Evolutionary conservation across 2,888 invertebrate species (phyloP).

Genomic region (Oasisia sp.): DNA sequence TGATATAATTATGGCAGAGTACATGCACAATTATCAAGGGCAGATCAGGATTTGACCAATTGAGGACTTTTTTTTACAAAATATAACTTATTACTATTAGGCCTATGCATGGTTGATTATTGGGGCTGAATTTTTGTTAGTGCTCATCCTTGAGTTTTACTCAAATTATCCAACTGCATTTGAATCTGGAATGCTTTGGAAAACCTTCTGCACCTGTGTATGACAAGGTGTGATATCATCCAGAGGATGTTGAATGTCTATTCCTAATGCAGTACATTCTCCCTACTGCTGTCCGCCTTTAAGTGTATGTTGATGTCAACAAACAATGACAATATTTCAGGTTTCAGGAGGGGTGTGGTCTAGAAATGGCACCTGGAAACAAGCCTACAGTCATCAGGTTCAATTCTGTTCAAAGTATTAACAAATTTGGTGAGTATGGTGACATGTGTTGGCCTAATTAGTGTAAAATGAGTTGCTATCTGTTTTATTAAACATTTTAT

Average conservation of each 20-base stretch:
- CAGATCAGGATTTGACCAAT: too few relatives aligned
- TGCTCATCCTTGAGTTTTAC: too few relatives aligned
- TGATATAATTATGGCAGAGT: too few relatives aligned
- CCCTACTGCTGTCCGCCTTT: not conserved
- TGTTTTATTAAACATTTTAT: not conserved
- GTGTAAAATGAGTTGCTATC: not conserved
- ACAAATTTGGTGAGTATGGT: conserved; percentile 35
- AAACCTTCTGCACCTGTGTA: not conserved
- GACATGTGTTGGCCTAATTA: not conserved
- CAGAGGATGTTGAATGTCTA: too few relatives aligned
- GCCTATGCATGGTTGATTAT: too few relatives aligned
- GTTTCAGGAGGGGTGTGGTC: conserved; percentile 29
- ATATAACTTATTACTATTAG: too few relatives aligned
- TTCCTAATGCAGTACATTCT: too few relatives aligned
- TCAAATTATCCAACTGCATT: not conserved
- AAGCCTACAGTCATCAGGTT: conserved; percentile 30
- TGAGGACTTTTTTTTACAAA: too few relatives aligned
- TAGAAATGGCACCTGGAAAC: conserved; percentile 28
- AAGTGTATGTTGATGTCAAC: not conserved
- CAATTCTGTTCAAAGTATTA: conserved; percentile 30
- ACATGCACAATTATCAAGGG: too few relatives aligned
- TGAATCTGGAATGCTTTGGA: not conserved
- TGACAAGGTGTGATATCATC: too few relatives aligned
- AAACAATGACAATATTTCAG: conserved; percentile 21
- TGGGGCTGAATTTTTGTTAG: too few relatives aligned